Evolutionary conservation across 2,888 invertebrate genomes (phyloP).

Genomic region (Hirtodrosophila trivittata): DNA sequence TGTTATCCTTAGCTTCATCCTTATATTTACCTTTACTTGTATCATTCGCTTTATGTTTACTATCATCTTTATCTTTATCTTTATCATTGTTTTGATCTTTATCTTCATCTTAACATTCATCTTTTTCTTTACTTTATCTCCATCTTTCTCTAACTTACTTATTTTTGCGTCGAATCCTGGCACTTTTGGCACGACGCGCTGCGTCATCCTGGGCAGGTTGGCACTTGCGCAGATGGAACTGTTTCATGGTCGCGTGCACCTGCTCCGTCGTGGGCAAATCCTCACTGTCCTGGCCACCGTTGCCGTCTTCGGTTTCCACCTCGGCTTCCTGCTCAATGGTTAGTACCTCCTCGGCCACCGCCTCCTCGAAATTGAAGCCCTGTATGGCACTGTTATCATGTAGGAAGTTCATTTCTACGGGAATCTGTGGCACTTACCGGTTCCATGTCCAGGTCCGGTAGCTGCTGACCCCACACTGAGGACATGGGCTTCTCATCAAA

Average conservation of each 20-base stretch:
- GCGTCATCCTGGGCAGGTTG: slow-evolving; percentile 80
- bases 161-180: slow-evolving; percentile 78
- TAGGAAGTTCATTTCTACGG: too few relatives aligned
- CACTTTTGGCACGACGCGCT: slow-evolving; percentile 79
- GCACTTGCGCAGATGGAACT: slow-evolving; percentile 82
- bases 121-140: not conserved
- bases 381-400: too few relatives aligned
- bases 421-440: slow-evolving; percentile 48
- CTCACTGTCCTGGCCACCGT: slow-evolving; percentile 67
- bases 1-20: too few relatives aligned
- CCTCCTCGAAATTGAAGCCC: slow-evolving; percentile 77
- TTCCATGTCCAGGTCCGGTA: slow-evolving; percentile 54
- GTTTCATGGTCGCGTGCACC: slow-evolving; percentile 83
- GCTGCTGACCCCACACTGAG: slow-evolving; percentile 73
- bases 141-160: slow-evolving; percentile 59
- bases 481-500: slow-evolving; percentile 57
- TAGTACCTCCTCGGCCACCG: slow-evolving; percentile 75
- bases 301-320: slow-evolving; percentile 79
- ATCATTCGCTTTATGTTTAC: too few relatives aligned
- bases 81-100: too few relatives aligned
- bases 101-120: not conserved
- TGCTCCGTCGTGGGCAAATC: slow-evolving; percentile 82
- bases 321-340: slow-evolving; percentile 81
- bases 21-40: too few relatives aligned
- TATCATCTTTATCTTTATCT: too few relatives aligned